phyloP scores from a whole-genome alignment of 2,797 vertebrate species.

The Chelmon rostratus region DNA sequence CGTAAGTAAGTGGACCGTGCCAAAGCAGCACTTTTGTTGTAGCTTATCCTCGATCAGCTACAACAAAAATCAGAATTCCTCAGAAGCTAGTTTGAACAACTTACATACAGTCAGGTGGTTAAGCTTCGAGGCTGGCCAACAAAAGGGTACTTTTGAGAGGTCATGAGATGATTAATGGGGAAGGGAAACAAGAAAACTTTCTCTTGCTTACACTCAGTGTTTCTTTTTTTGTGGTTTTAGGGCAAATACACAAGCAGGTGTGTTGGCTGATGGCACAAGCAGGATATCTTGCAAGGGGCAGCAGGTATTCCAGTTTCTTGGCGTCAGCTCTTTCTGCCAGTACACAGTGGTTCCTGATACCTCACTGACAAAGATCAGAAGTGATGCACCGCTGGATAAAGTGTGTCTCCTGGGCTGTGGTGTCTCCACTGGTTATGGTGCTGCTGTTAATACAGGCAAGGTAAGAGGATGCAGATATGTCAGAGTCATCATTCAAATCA shows the following conservation, averaged over 20 bases:
- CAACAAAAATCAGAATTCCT: too few relatives aligned
- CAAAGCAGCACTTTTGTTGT: too few relatives aligned
- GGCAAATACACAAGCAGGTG: slow-evolving; percentile 58
- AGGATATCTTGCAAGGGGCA: slow-evolving; percentile 88
- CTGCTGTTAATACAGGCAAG: slow-evolving; percentile 91
- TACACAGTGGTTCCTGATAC: slow-evolving; percentile 94
- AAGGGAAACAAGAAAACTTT: too few relatives aligned
- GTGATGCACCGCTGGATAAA: slow-evolving; percentile 90
- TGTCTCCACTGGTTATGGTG: slow-evolving; percentile 94
- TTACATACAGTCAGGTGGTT: too few relatives aligned
- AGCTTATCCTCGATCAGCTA: too few relatives aligned
- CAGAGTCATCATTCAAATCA: not conserved
- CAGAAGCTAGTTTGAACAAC: too few relatives aligned
- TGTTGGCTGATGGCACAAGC: slow-evolving; percentile 73
- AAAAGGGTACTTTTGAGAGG: too few relatives aligned
- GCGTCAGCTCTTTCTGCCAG: slow-evolving; percentile 94
- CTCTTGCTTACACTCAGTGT: not conserved
- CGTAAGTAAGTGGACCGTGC: too few relatives aligned
- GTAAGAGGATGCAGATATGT: slow-evolving; percentile 69
- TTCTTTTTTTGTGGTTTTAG: slow-evolving; percentile 25
- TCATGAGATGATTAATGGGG: too few relatives aligned
- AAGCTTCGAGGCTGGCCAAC: too few relatives aligned
- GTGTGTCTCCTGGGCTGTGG: slow-evolving; percentile 94
- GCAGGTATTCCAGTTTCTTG: slow-evolving; percentile 93
- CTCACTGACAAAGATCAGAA: slow-evolving; percentile 91